Percentiles rank a stretch among this genome's conserved stretches.
phyloP scores from a whole-genome alignment of 2,888 invertebrate genomes.

The Nemurella pictetii region DNA sequence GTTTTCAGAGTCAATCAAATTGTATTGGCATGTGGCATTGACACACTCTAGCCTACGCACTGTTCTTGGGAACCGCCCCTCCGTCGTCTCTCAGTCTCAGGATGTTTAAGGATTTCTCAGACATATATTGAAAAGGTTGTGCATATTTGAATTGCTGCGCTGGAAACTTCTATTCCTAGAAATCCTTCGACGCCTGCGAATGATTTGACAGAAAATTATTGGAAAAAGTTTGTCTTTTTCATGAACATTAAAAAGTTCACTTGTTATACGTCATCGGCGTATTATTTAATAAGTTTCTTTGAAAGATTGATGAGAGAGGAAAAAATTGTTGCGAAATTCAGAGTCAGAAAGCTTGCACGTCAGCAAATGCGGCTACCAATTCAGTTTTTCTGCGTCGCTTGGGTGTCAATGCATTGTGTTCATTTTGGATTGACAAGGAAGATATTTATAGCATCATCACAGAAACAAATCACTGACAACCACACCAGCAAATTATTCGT shows the following conservation, averaged over 20 bases:
- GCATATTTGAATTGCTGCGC: too few relatives aligned
- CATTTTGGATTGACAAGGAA: too few relatives aligned
- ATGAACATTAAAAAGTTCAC: neutral
- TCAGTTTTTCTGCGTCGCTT: neutral
- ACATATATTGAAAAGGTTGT: too few relatives aligned
- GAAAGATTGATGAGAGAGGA: neutral
- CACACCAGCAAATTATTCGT: too few relatives aligned
- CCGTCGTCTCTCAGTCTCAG: too few relatives aligned
- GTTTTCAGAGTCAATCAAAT: neutral
- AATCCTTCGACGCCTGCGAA: neutral
- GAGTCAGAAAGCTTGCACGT: neutral
- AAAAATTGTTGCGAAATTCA: neutral
- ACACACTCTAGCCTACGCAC: neutral
- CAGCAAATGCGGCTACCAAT: neutral
- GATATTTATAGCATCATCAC: too few relatives aligned
- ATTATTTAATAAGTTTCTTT: neutral
- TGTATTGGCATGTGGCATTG: neutral
- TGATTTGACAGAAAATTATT: neutral
- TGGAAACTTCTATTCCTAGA: neutral
- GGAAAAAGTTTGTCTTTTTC: neutral
- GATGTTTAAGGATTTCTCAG: too few relatives aligned
- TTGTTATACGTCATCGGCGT: neutral
- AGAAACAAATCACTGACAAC: too few relatives aligned
- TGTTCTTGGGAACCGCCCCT: neutral
- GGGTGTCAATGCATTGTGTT: too few relatives aligned